Base-by-base conservation (phyloP, 2,113 vertebrate genomes). In the Trogon melanurus region DNA sequence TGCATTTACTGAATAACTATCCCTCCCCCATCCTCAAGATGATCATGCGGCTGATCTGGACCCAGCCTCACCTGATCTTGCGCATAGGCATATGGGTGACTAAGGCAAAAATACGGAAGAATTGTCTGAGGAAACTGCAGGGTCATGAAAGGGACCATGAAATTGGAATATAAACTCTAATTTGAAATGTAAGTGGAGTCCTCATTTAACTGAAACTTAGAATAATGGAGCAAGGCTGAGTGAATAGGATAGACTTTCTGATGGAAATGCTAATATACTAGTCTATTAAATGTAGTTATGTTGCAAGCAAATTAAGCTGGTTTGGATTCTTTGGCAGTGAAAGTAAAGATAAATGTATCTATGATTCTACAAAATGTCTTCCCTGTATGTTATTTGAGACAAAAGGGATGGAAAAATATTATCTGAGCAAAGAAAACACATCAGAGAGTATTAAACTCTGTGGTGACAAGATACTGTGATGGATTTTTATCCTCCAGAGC, bases 391-490 rank as follows among this genome's bases (percentile, higher is more conserved):
- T 88, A 48, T 74, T 88, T 69, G 58, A 62, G 58, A 93, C 19
- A 41, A 91, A 89, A 88, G 27, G 25, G 17, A 51, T 76, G 50
- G 18, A 91, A 88, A 92, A 94, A 57, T 69, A 82, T 93, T 93
- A 78, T 93, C 78, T 85, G 38, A 86, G 56, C 78, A 94, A 88
- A 65, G 29, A 88, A 95, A 95, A 85, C 58, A 79, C 45, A 70
- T 44, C 25, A 50, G 25, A 71, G 50, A 69, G 17, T 41, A 58
- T 58, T 70, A 87, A 57, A 71, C 13, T 45, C 50, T 84, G 58
- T 57, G 66, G 47, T 74, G 58, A 78, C 71, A 86, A 51, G 34
- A 50, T 88, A 79, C 45, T 74, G 45, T 79, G 58, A 73, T 89
- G 82, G 41, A 89, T 75, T 87, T 56, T 72, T 91, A 13, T 53